Evolutionary conservation across 2,113 vertebrate genomes (phyloP), one percentile per base, ranked within the genome.

Genomic region (Leptobrachium ailaonicum): DNA sequence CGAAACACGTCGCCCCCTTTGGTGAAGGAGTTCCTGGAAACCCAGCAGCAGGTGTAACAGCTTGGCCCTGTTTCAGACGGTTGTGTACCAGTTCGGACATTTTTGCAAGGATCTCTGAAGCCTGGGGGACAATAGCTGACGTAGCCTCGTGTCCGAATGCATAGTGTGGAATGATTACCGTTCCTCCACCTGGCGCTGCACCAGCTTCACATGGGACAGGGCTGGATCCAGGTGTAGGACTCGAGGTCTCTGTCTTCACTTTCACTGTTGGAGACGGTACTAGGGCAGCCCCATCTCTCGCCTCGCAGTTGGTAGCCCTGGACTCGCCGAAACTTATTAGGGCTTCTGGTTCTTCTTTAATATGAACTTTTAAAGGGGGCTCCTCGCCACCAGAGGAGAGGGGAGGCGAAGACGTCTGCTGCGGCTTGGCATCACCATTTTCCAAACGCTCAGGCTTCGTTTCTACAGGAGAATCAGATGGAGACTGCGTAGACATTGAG

Each of bases 31-130:
- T 14, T 0, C 93, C 87, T 0, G 92, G 0, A 63, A 90, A 92
- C 56, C 92, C 50, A 11, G 83, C 11, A 1, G 75, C 9, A 0
- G 92, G 0, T 0, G 92, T 83, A 14, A 87, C 83, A 0, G 89
- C 82, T 1, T 96, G 91, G 11, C 96, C 95, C 78, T 96, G 95
- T 85, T 97, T 97, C 82, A 99, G 90, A 41, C 97, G 92, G 87
- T 89, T 96, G 89, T 99, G 97, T 64, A 98, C 97, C 95, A 99
- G 94, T 88, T 99, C 97, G 0, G 97, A 99, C 97, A 99, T 99
- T 86, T 98, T 98, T 1, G 97, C 97, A 85, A 99, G 88, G 77
- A 99, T 98, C 86, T 99, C 97, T 0, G 98, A 98, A 0, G 97
- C 97, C 69, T 98, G 97, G 0, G 97, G 96, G 70, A 97, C 90